Percentiles rank a stretch among this genome's conserved stretches.
phyloP scores from a whole-genome alignment of 2,797 vertebrate species.

The Strix occidentalis region DNA sequence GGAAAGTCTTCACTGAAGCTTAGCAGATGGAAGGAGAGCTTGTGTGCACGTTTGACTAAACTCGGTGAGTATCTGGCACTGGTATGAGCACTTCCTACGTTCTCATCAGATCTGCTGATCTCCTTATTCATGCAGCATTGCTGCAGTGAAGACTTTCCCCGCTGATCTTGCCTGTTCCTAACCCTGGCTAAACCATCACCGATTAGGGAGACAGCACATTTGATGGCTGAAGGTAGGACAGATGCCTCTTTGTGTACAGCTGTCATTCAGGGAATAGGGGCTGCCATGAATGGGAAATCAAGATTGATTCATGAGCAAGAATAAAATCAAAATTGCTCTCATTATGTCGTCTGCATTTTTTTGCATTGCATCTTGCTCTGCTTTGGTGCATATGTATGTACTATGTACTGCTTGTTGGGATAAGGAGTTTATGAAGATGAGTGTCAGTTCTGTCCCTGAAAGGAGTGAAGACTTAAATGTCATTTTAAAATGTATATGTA shows the following conservation, averaged over 20 bases:
- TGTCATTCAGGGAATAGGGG: neutral
- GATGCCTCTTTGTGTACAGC: constrained; percentile 23
- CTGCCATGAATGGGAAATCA: constrained; percentile 22
- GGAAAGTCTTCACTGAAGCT: neutral
- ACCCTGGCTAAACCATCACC: neutral
- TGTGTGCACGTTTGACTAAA: neutral
- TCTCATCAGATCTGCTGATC: constrained; percentile 18
- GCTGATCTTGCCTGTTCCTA: neutral
- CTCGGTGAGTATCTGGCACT: constrained; percentile 6
- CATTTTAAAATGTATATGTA: neutral
- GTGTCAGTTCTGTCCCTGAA: neutral
- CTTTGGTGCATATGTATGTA: neutral
- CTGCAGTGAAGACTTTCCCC: neutral
- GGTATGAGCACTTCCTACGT: neutral
- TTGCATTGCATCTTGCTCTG: neutral
- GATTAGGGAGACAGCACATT: neutral
- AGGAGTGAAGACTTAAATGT: neutral
- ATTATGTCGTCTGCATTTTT: neutral
- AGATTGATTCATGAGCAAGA: constrained; percentile 29
- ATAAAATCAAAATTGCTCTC: constrained; percentile 34
- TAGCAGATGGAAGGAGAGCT: constrained; percentile 48
- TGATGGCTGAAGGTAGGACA: constrained; percentile 47
- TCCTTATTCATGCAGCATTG: neutral
- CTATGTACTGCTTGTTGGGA: neutral
- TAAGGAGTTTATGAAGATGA: neutral